These are phyloP conservation scores for Leucoptera coffeella DNA, from an alignment of 2,888 invertebrate species.

Conservation along the genomic window DNA sequence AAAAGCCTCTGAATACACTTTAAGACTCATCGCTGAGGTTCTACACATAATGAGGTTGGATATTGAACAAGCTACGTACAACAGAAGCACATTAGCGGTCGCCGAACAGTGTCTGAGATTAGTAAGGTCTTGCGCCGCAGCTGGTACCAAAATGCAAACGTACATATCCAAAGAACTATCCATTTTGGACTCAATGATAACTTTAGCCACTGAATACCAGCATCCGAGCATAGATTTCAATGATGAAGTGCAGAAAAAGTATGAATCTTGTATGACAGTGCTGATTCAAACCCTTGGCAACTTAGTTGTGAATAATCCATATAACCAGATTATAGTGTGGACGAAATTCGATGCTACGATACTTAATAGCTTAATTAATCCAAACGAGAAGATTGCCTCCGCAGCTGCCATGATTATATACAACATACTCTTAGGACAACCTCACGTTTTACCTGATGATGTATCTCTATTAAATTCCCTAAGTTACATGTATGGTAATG, in stretches of 20 bases:
- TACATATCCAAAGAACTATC: conserved; percentile 45
- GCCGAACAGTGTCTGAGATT: conserved; percentile 46
- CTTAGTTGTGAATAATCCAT: conserved; percentile 47
- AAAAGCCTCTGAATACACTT: conserved; percentile 45
- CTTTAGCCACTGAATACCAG: conserved; percentile 38
- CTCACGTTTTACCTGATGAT: conserved; percentile 45
- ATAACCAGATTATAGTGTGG: conserved; percentile 49
- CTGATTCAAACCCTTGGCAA: conserved; percentile 54
- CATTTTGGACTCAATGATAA: conserved; percentile 40
- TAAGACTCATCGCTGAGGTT: conserved; percentile 43
- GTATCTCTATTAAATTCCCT: conserved; percentile 36
- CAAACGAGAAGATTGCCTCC: conserved; percentile 41
- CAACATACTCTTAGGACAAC: conserved; percentile 48
- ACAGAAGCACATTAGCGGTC: conserved; percentile 41
- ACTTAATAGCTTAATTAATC: conserved; percentile 34
- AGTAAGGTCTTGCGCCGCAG: conserved; percentile 47
- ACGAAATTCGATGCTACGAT: conserved; percentile 43
- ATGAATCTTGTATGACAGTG: conserved; percentile 42
- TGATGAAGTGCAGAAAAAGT: conserved; percentile 38
- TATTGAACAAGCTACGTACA: conserved; percentile 40
- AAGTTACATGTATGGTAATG: conserved; percentile 44
- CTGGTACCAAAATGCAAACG: conserved; percentile 46
- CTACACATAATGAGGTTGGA: conserved; percentile 44
- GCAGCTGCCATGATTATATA: conserved; percentile 58
- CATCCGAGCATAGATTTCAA: conserved; percentile 37